Percentiles rank a stretch among this genome's conserved stretches.
These are phyloP conservation scores for Syngnathus floridae DNA, from an alignment of 2,113 vertebrate species.

Conservation along the genomic window DNA sequence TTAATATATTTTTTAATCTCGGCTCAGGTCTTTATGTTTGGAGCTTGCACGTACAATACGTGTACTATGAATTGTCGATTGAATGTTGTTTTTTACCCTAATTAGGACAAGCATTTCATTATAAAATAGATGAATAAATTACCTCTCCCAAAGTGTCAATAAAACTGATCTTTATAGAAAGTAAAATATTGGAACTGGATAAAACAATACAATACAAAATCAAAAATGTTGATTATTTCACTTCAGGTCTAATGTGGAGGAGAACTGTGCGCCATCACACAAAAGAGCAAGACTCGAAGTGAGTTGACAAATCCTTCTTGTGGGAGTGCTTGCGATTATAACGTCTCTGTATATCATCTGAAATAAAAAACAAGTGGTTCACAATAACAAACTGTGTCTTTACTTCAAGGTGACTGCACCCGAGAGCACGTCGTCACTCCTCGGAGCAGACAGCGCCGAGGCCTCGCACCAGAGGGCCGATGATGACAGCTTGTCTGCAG, in stretches of 20 bases:
- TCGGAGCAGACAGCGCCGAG: constrained; percentile 54
- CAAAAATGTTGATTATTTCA: constrained; percentile 5
- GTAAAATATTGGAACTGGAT: background rate
- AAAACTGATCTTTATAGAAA: no score
- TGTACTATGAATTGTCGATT: no score
- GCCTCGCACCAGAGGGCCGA: constrained; percentile 70
- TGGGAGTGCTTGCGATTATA: background rate
- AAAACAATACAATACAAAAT: background rate
- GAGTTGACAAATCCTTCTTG: constrained; percentile 25
- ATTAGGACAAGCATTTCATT: no score
- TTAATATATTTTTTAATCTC: no score
- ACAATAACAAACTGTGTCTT: background rate
- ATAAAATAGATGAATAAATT: no score
- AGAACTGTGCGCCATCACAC: constrained; percentile 49
- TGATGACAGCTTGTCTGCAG: constrained; percentile 84
- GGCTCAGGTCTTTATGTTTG: no score
- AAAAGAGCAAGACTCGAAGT: constrained; percentile 91
- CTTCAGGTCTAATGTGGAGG: constrained; percentile 73
- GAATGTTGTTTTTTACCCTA: no score
- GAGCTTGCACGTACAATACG: no score
- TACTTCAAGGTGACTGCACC: constrained; percentile 51
- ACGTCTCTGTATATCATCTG: background rate
- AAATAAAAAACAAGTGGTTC: constrained; percentile 11
- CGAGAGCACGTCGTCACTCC: constrained; percentile 56
- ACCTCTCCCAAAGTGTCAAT: no score